Evolutionary conservation across 2,797 vertebrate species (phyloP).

Genomic region (Ctenopoma multispine): DNA sequence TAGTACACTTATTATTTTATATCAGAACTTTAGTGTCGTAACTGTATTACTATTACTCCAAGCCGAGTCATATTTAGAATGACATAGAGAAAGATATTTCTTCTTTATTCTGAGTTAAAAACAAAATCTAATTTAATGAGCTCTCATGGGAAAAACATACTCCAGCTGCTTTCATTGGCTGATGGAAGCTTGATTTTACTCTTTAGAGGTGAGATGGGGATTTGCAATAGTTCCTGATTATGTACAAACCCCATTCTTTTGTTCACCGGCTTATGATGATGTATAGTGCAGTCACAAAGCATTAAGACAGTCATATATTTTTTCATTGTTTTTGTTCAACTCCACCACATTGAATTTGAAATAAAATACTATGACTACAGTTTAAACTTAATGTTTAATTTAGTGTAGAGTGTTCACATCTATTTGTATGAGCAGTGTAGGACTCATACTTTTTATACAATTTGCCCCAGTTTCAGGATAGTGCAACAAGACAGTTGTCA

Average conservation of each 20-base stretch:
- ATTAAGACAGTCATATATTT: slow-evolving; percentile 7
- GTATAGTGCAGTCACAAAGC: slow-evolving; percentile 8
- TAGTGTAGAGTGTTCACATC: slow-evolving; percentile 2
- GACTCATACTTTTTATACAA: slow-evolving; percentile 1
- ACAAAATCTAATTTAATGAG: slow-evolving; percentile 72
- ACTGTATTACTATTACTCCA: slow-evolving; percentile 8
- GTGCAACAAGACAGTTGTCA: background rate
- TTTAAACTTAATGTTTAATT: slow-evolving; percentile 7
- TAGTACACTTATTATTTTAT: slow-evolving; percentile 21
- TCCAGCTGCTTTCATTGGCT: slow-evolving; percentile 42
- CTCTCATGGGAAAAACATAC: slow-evolving; percentile 53
- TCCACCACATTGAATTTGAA: background rate
- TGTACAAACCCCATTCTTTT: slow-evolving; percentile 25
- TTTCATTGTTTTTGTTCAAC: slow-evolving; percentile 12
- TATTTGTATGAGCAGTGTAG: background rate
- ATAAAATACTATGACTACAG: background rate
- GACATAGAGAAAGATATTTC: slow-evolving; percentile 26
- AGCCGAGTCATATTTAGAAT: slow-evolving; percentile 38
- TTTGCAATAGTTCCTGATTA: slow-evolving; percentile 34
- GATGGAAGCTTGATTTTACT: slow-evolving; percentile 39
- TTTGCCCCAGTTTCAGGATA: background rate
- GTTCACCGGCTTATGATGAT: slow-evolving; percentile 11
- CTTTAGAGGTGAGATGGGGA: slow-evolving; percentile 48
- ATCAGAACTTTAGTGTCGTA: background rate
- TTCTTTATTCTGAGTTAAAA: slow-evolving; percentile 43